Conservation (phyloP, 1,140 invertebrate genomes). For the Drosophila auraria region DNA sequence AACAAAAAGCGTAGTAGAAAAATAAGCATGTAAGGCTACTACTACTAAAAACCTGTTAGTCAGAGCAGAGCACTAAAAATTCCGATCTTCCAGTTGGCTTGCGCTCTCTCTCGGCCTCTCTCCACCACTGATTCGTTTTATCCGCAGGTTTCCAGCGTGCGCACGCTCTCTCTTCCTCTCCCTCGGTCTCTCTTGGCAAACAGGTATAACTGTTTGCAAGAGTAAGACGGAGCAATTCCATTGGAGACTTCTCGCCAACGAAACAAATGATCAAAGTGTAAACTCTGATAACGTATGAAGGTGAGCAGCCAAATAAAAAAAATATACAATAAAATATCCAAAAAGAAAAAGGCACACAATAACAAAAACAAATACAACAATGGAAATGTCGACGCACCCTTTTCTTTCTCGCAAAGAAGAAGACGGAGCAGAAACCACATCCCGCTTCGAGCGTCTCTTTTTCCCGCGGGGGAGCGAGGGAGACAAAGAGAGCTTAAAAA, state of each 20-base stretch:
- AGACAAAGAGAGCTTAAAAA: constrained; percentile 29
- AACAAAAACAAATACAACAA: constrained; percentile 55
- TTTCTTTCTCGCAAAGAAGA: constrained; percentile 58
- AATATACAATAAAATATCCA: constrained; percentile 45
- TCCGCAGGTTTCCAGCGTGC: constrained; percentile 9
- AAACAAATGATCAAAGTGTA: constrained; percentile 71
- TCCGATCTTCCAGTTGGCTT: constrained; percentile 76
- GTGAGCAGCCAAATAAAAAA: constrained; percentile 78
- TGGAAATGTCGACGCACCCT: constrained; percentile 77
- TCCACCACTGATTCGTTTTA: constrained; percentile 27
- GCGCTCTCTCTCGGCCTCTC: constrained; percentile 20
- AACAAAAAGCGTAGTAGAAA: constrained; percentile 73
- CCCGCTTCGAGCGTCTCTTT: constrained; percentile 62
- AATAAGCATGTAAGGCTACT: constrained; percentile 48
- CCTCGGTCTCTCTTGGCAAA: constrained; percentile 32
- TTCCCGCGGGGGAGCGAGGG: constrained; percentile 33
- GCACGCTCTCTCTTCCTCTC: neutral
- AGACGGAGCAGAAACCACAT: constrained; percentile 70
- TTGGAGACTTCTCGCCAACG: constrained; percentile 52
- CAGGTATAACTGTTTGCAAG: constrained; percentile 70
- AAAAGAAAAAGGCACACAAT: constrained; percentile 47
- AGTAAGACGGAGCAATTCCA: constrained; percentile 47
- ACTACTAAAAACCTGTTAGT: constrained; percentile 60
- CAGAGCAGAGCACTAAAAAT: constrained; percentile 72
- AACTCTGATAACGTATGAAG: constrained; percentile 74